Evolutionary conservation across 2,113 vertebrate genomes (phyloP).

Genomic region (Merops nubicus): DNA sequence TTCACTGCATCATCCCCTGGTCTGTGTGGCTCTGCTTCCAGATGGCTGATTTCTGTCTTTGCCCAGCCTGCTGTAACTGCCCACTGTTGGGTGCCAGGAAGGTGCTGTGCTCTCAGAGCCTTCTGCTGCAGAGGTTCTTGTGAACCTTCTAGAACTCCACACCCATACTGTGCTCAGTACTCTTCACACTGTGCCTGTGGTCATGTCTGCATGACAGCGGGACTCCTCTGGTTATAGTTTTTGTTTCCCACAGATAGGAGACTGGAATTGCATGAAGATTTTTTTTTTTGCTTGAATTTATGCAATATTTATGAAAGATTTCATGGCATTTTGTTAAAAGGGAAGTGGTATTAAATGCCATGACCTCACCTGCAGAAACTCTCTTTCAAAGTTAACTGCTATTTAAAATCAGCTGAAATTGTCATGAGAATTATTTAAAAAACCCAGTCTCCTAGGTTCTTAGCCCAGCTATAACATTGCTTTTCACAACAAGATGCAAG

Average conservation of each 20-base stretch:
- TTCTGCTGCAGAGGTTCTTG: neutral
- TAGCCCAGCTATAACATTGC: neutral
- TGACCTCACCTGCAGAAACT: neutral
- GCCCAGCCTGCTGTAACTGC: neutral
- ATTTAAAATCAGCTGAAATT: neutral
- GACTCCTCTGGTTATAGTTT: neutral
- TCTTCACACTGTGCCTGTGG: neutral
- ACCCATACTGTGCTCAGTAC: neutral
- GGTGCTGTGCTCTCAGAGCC: neutral
- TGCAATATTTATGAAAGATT: neutral
- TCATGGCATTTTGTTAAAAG: neutral
- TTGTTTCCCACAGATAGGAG: neutral
- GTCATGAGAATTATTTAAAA: neutral
- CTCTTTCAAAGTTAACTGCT: neutral
- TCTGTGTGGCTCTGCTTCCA: neutral
- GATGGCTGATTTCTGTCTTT: neutral
- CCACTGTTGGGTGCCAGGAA: neutral
- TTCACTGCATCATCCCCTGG: neutral
- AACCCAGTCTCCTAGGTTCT: neutral
- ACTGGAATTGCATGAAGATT: neutral
- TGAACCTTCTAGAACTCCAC: neutral
- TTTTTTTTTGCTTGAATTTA: neutral
- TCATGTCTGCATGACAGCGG: neutral
- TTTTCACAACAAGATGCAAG: neutral
- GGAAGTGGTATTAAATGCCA: neutral